Evolutionary conservation across 2,888 invertebrate genomes (phyloP).

Genomic region (Gerosis bhagava): DNA sequence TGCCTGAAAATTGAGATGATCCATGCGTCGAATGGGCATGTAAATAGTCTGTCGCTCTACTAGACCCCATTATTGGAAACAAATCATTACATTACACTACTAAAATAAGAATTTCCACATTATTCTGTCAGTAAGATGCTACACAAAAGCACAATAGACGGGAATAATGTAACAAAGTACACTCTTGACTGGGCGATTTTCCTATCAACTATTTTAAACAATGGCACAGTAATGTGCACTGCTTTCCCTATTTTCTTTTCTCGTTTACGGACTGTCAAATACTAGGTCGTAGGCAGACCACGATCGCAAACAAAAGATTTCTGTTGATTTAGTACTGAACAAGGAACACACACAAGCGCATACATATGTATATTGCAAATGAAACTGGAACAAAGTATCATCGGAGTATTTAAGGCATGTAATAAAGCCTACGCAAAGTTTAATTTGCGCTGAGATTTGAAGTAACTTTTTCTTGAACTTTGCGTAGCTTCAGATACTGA

Average conservation of each 20-base stretch:
- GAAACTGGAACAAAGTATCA: slow-evolving; percentile 13
- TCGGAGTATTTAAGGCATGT: too few species aligned
- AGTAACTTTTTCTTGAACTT: too few species aligned
- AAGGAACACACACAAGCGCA: slow-evolving; percentile 8
- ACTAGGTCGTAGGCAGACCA: slow-evolving; percentile 12
- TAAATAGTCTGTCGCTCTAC: too few species aligned
- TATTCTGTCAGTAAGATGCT: too few species aligned
- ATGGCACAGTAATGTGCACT: slow-evolving; percentile 18
- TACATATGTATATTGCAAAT: slow-evolving; percentile 4
- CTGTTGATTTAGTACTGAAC: slow-evolving; percentile 11
- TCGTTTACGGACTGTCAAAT: slow-evolving; percentile 26
- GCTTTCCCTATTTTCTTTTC: slow-evolving; percentile 24
- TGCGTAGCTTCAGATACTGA: too few species aligned
- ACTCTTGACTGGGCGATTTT: slow-evolving; percentile 9
- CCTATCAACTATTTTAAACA: slow-evolving; percentile 15
- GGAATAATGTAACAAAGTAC: not conserved
- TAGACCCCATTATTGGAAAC: too few species aligned
- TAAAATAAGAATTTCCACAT: too few species aligned
- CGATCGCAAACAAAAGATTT: slow-evolving; percentile 20
- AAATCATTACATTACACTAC: too few species aligned
- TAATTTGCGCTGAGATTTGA: too few species aligned
- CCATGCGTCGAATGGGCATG: too few species aligned
- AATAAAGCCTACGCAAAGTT: too few species aligned
- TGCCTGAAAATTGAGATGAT: too few species aligned
- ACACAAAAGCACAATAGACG: not conserved